Evolutionary conservation across 2,797 vertebrate genomes (phyloP).

Genomic region (Karalla daura): DNA sequence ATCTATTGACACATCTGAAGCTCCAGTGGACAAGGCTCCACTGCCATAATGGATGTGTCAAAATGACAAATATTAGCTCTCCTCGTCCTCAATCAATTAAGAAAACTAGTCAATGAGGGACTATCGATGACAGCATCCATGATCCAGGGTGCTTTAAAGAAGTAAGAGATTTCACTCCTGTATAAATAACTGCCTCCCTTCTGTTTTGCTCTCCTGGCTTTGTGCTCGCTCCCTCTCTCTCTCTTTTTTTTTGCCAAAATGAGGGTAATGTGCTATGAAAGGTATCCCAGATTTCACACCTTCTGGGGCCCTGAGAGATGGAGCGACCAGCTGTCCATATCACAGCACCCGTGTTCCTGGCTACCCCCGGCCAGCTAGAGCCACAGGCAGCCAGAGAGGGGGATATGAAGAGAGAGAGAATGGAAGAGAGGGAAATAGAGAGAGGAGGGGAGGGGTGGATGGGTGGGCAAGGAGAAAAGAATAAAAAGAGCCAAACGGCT

Average conservation of each 20-base stretch:
- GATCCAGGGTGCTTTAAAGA: constrained; percentile 51
- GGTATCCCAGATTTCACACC: constrained; percentile 85
- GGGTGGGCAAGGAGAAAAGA: constrained; percentile 24
- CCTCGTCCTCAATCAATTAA: constrained; percentile 68
- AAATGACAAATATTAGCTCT: constrained; percentile 79
- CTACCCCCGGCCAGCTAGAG: constrained; percentile 76
- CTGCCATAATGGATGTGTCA: constrained; percentile 74
- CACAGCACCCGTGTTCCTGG: constrained; percentile 82
- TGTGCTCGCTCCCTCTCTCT: constrained; percentile 50
- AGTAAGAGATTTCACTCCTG: constrained; percentile 45
- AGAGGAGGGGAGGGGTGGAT: constrained; percentile 19
- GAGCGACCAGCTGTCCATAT: constrained; percentile 86
- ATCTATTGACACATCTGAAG: constrained; percentile 77
- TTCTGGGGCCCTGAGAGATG: constrained; percentile 80
- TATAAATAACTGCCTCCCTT: constrained; percentile 71
- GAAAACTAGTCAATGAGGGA: constrained; percentile 69
- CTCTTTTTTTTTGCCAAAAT: constrained; percentile 73
- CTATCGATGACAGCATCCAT: constrained; percentile 50
- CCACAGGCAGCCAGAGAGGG: constrained; percentile 63
- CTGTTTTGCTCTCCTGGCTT: constrained; percentile 67
- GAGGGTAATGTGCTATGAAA: constrained; percentile 85
- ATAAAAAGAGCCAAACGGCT: constrained; percentile 50
- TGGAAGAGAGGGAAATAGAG: constrained; percentile 13
- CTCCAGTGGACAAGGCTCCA: constrained; percentile 68
- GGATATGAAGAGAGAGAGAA: constrained; percentile 36